Evolutionary conservation across 2,797 vertebrate genomes (phyloP).

Genomic region (Megalops cyprinoides): DNA sequence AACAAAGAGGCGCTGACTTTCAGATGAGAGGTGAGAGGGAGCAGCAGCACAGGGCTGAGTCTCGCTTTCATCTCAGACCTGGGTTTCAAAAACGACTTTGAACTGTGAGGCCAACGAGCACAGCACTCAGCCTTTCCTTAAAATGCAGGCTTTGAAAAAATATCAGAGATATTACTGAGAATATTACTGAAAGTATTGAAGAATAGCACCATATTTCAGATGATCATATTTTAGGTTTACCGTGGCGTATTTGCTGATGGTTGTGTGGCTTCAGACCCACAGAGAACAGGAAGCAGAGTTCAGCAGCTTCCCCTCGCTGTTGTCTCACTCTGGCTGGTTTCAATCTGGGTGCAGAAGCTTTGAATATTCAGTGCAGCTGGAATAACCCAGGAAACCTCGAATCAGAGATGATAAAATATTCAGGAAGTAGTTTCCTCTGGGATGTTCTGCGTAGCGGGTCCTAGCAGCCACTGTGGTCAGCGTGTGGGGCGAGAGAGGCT

Average conservation of each 20-base stretch:
- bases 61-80: too few relatives aligned
- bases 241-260: too few relatives aligned
- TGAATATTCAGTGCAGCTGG: background rate
- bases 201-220: too few relatives aligned
- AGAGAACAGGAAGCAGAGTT: too few relatives aligned
- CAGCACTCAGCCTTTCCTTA: background rate
- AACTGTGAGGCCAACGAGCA: background rate
- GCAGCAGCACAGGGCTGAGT: too few relatives aligned
- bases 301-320: background rate
- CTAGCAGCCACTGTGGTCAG: background rate
- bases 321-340: background rate
- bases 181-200: too few relatives aligned
- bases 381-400: background rate
- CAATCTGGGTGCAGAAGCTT: background rate
- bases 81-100: too few relatives aligned
- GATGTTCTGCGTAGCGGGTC: background rate
- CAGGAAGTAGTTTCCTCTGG: background rate
- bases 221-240: too few relatives aligned
- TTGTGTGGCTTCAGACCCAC: background rate
- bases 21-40: background rate
- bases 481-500: too few relatives aligned
- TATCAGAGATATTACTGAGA: background rate
- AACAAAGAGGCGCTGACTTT: background rate
- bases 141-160: background rate
- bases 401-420: background rate